phyloP scores from a whole-genome alignment of 2,888 invertebrate species.

The Ypsolopha scabrella region DNA sequence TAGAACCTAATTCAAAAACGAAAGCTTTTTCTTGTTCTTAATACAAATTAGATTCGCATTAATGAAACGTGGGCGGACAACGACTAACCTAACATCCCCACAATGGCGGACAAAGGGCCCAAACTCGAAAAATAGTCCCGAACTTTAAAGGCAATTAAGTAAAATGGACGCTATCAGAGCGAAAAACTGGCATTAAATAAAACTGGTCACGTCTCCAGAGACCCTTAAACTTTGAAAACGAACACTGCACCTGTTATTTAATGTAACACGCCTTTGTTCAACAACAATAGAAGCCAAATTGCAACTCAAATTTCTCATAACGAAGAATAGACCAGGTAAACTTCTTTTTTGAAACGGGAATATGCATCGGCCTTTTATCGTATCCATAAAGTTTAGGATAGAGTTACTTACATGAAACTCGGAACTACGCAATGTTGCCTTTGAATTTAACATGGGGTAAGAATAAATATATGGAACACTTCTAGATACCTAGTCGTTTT shows the following conservation, averaged over 20 bases:
- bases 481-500: no score
- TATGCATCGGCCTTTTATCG: not conserved
- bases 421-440: no score
- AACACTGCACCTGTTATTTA: constrained; percentile 64
- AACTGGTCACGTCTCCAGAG: constrained; percentile 49
- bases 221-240: constrained; percentile 31
- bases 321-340: constrained; percentile 45
- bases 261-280: constrained; percentile 59
- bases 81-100: constrained; percentile 43
- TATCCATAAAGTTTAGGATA: not conserved
- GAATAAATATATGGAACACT: no score
- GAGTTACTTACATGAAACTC: not conserved
- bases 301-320: constrained; percentile 60
- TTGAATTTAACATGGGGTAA: no score
- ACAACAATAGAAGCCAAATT: constrained; percentile 62
- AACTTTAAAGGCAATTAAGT: constrained; percentile 59
- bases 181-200: constrained; percentile 51
- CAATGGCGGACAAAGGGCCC: constrained; percentile 45
- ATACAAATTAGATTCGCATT: constrained; percentile 54
- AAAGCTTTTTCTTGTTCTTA: constrained; percentile 27
- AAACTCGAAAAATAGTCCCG: constrained; percentile 51
- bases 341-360: constrained; percentile 12
- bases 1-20: constrained; percentile 25
- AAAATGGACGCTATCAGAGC: constrained; percentile 54
- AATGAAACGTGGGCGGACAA: constrained; percentile 54